phyloP scores from a whole-genome alignment of 2,888 invertebrate species.

The Andrena praecox region DNA sequence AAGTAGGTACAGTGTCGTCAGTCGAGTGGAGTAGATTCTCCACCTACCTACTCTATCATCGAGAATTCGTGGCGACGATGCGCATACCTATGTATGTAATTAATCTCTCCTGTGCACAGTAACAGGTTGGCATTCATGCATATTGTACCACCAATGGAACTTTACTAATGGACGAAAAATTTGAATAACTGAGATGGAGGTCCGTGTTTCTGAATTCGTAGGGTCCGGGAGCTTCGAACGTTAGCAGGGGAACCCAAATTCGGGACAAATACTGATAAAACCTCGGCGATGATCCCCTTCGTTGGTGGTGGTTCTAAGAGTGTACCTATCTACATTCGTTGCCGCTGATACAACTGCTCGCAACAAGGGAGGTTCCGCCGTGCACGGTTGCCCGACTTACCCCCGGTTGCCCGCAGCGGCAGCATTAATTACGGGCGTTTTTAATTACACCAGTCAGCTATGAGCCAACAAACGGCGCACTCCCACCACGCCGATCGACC shows the following conservation, averaged over 20 bases:
- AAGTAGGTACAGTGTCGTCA: neutral
- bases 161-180: neutral
- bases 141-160: neutral
- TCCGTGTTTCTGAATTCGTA: neutral
- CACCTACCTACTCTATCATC: neutral
- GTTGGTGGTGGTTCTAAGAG: neutral
- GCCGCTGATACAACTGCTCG: neutral
- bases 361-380: constrained; percentile 1
- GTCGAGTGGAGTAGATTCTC: neutral
- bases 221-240: neutral
- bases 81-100: constrained; percentile 23
- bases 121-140: constrained; percentile 12
- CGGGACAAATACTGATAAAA: neutral
- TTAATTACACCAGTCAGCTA: constrained; percentile 66
- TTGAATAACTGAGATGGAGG: neutral
- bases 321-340: neutral
- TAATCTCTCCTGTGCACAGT: constrained; percentile 35
- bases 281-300: neutral
- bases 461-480: constrained; percentile 50
- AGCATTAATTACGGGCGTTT: constrained; percentile 59
- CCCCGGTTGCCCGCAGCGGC: constrained; percentile 20
- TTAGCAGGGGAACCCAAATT: neutral
- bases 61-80: constrained; percentile 17
- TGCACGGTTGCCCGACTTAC: neutral
- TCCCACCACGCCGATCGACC: constrained; percentile 64